A percentile compares a stretch with the other conserved stretches of the same genome.
phyloP scores from a whole-genome alignment of 2,888 invertebrate species.

The Drosophila pseudotakahashii region DNA sequence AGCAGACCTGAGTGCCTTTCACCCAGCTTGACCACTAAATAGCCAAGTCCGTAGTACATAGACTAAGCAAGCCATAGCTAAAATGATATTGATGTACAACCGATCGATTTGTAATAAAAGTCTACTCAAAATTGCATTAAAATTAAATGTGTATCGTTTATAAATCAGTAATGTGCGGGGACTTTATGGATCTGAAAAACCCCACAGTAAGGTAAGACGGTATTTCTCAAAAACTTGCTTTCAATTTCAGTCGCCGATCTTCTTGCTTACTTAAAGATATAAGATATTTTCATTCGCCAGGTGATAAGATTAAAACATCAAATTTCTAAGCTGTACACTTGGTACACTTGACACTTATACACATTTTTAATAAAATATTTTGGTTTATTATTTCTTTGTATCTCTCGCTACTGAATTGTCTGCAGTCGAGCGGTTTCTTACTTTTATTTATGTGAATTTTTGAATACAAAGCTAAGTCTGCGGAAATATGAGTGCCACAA shows the following conservation, averaged over 20 bases:
- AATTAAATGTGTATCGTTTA: not conserved
- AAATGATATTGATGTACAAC: conserved; percentile 44
- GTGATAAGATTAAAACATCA: not conserved
- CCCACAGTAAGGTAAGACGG: not conserved
- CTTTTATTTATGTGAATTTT: conserved; percentile 26
- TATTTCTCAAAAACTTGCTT: too few species aligned
- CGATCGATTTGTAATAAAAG: conserved; percentile 39
- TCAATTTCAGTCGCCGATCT: too few species aligned
- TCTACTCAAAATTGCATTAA: conserved; percentile 13
- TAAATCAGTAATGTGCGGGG: not conserved
- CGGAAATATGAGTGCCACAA: conserved; percentile 22
- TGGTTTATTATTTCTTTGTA: conserved; percentile 1
- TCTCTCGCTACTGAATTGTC: not conserved
- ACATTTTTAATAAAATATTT: conserved; percentile 1
- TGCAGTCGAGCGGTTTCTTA: conserved; percentile 6
- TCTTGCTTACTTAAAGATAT: too few species aligned
- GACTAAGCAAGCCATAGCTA: conserved; percentile 29
- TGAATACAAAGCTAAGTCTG: conserved; percentile 35
- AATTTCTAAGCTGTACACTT: not conserved
- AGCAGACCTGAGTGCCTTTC: conserved; percentile 57
- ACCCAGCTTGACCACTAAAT: conserved; percentile 21
- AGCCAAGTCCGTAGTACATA: conserved; percentile 55
- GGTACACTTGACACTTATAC: not conserved
- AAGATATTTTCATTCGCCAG: too few species aligned
- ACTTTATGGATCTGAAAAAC: not conserved